Evolutionary conservation across 2,113 vertebrate genomes (phyloP).

Genomic region (Struthidea cinerea): DNA sequence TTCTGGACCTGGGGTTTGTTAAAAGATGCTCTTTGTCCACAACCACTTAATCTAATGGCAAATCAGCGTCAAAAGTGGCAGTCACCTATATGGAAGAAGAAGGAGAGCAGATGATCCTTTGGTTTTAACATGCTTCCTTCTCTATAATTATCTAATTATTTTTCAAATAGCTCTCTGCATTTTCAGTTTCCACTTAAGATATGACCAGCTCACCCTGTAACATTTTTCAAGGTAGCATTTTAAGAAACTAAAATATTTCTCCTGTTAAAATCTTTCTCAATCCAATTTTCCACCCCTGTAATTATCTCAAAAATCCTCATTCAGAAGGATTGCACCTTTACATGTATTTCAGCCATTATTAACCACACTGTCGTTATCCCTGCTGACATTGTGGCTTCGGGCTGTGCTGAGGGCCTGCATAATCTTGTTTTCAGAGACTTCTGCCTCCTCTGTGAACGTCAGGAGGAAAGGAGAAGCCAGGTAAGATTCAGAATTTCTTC

Average conservation of each 20-base stretch:
- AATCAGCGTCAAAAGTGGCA: background rate
- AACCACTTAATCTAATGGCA: background rate
- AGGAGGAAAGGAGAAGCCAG: background rate
- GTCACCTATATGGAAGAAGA: background rate
- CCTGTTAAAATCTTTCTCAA: background rate
- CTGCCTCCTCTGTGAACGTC: background rate
- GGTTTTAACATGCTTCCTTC: background rate
- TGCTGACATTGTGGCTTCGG: background rate
- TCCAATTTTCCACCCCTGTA: background rate
- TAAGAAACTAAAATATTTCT: background rate
- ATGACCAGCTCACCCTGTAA: background rate
- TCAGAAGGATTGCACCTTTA: background rate
- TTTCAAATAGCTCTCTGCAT: background rate
- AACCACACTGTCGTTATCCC: background rate
- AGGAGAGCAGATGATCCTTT: background rate
- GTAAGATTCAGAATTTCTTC: background rate
- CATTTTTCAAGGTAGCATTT: background rate
- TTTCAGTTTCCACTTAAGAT: background rate
- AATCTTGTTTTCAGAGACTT: background rate
- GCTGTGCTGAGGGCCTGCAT: background rate
- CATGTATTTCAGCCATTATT: background rate
- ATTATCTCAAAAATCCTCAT: background rate
- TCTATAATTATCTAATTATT: background rate
- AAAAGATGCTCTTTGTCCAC: background rate
- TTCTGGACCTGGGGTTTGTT: background rate